Evolutionary conservation across 2,797 vertebrate species (phyloP), one percentile per base, ranked within the genome.

Genomic region (Danio jaintianensis): DNA sequence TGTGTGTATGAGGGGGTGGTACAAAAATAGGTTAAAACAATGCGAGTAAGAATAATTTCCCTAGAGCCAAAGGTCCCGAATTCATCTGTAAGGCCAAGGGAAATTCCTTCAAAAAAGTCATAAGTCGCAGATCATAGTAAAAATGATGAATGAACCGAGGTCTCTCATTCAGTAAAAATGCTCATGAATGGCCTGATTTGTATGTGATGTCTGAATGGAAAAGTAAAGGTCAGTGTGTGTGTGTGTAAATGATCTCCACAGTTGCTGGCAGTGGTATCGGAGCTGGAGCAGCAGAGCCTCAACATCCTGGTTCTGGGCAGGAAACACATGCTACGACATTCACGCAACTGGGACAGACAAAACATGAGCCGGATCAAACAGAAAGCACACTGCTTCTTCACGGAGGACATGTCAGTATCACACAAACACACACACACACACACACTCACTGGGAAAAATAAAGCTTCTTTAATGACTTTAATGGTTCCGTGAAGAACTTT

Each of bases 351-450:
- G 96, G 88, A 89, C 52, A 92, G 58, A 87, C 78, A 88, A 29
- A 83, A 96, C 83, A 95, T 99, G 93, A 87, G 85, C n/a, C 88
- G 88, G 11, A 90, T 98, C 85, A 93, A 92, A 86, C 88, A 92
- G 86, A 95, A 94, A 83, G 96, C 96, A 62, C 91, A 96, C 52
- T 98, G 96, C 91, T 99, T 99, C 88, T 99, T 98, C 90, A 96
- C 97, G 38, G 96, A 97, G 9, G 93, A 98, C 88, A 94, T 96
- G 97, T 99, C 88, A 95, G 96, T 94, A 74, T 22, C 4, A 66
- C 40, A 64, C n/a, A 29, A 1, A 29, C 29, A 29, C 62, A 9
- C 29, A 29, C 6, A 76, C 18, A 75, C 20, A 72, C 6, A 38
- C 66, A 47, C 9, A 29, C 29, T 29, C 29, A 29, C 29, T n/a